These are phyloP conservation scores for Hydra vulgaris DNA, from an alignment of 30 jellyfish, hydroid and myxozoan species.

Conservation along the genomic window DNA sequence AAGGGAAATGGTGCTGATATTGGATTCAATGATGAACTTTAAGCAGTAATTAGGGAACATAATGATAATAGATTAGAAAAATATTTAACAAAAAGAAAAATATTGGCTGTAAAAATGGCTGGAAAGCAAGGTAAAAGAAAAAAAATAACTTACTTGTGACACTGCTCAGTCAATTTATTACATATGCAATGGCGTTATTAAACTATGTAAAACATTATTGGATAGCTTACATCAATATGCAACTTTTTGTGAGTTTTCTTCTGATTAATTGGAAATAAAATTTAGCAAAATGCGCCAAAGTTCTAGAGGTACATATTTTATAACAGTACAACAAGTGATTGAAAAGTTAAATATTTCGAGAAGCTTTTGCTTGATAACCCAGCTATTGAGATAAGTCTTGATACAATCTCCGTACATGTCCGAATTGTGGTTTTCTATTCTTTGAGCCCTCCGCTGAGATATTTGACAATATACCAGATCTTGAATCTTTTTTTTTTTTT, in stretches of 20 bases:
- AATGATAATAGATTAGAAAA: too few species aligned
- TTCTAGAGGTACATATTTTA: background rate
- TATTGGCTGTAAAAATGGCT: too few species aligned
- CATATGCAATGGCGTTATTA: background rate
- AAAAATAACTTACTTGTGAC: background rate
- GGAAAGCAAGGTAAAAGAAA: too few species aligned
- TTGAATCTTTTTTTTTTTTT: background rate
- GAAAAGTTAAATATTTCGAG: background rate
- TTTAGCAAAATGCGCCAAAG: background rate
- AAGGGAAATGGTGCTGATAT: too few species aligned
- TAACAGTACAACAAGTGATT: background rate
- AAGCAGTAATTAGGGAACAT: too few species aligned
- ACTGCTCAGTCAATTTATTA: background rate
- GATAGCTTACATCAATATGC: background rate
- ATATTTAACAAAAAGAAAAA: too few species aligned
- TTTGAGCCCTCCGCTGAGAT: too few species aligned
- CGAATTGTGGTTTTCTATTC: too few species aligned
- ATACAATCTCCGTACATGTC: too few species aligned
- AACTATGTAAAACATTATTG: background rate
- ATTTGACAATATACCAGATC: background rate
- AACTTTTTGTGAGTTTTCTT: background rate
- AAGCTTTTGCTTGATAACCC: too few species aligned
- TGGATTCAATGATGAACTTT: too few species aligned
- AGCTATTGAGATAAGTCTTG: too few species aligned
- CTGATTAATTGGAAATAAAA: background rate